Conservation (phyloP, 2,113 vertebrate genomes). For the Chinchilla lanigera region DNA sequence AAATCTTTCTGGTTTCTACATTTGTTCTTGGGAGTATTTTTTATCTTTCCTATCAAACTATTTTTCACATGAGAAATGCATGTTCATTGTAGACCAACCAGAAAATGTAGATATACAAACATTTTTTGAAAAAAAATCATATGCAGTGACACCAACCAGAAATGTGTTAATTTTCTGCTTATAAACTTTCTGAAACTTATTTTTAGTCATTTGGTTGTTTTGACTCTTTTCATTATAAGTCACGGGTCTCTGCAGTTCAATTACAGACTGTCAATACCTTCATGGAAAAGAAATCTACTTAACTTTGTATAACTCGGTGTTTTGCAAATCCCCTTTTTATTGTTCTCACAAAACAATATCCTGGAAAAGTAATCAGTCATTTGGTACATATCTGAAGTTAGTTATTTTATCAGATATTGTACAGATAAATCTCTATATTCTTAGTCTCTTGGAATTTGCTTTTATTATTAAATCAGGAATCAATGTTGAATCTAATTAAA, state of each 20-base stretch:
- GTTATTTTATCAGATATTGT: not conserved
- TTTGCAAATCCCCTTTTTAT: not conserved
- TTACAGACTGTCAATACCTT: not conserved
- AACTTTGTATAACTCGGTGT: not conserved
- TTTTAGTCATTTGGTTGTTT: conserved; percentile 25
- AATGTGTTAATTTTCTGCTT: not conserved
- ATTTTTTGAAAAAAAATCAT: not conserved
- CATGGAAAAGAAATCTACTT: not conserved
- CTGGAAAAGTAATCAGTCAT: conserved; percentile 15
- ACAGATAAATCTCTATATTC: not conserved
- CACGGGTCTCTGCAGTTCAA: not conserved
- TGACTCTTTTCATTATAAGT: not conserved
- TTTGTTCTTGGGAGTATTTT: not conserved
- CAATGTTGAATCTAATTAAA: not conserved
- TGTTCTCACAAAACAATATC: not conserved
- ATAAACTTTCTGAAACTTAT: not conserved
- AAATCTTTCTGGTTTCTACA: not conserved
- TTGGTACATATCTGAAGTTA: not conserved
- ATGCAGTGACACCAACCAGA: not conserved
- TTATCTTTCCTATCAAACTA: conserved; percentile 3
- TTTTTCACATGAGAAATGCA: not conserved
- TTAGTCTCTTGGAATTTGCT: conserved; percentile 1
- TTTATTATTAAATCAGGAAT: conserved; percentile 13
- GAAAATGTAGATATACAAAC: not conserved
- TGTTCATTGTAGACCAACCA: conserved; percentile 5